A percentile compares a stretch with the other conserved stretches of the same genome.
Conservation (phyloP, 2,888 invertebrate genomes). For the Margaritifera margaritifera region DNA sequence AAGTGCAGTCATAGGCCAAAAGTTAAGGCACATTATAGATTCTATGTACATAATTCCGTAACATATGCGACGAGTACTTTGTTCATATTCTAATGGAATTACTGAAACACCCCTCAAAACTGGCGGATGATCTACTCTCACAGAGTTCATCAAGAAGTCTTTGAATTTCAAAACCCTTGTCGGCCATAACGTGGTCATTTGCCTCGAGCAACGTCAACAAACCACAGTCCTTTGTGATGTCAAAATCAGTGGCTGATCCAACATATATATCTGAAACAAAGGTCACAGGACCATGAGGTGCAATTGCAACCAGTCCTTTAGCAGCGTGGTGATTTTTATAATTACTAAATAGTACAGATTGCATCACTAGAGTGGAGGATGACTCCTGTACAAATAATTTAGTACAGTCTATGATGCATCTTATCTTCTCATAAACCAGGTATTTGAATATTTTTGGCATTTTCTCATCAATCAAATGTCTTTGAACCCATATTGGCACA, state of each 20-base stretch:
- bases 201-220: not conserved
- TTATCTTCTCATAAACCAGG: not conserved
- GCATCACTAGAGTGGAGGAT: slow-evolving; percentile 3
- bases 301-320: slow-evolving; percentile 3
- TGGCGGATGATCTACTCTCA: slow-evolving; percentile 2
- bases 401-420: slow-evolving; percentile 7
- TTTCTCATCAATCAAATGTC: not conserved
- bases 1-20: too few species aligned
- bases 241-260: slow-evolving; percentile 6
- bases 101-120: not conserved
- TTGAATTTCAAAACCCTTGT: slow-evolving; percentile 1
- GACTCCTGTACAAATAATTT: slow-evolving; percentile 10
- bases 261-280: slow-evolving; percentile 8
- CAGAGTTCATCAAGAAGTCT: not conserved
- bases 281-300: slow-evolving; percentile 2
- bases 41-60: too few species aligned
- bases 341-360: slow-evolving; percentile 6
- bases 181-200: not conserved
- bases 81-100: slow-evolving; percentile 4
- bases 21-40: too few species aligned
- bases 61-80: not conserved
- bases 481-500: not conserved
- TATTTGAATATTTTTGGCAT: not conserved
- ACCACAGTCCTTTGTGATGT: slow-evolving; percentile 9
- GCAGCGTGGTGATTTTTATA: slow-evolving; percentile 10